These are phyloP conservation scores for Stegodyphus dumicola DNA, from an alignment of 1,140 invertebrate genomes.

Conservation along the genomic window DNA sequence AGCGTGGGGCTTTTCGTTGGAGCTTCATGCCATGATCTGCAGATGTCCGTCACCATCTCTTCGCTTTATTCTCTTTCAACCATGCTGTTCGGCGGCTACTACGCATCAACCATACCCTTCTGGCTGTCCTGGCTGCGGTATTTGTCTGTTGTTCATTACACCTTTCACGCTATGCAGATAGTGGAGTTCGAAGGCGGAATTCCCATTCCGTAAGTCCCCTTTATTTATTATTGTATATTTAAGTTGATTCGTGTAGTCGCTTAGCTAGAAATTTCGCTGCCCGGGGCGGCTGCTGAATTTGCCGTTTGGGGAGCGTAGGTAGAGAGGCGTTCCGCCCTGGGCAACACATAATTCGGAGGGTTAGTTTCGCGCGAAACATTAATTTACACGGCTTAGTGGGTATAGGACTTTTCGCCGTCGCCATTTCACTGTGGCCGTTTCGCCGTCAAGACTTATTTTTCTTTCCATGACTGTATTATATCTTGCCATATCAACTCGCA, in stretches of 20 bases:
- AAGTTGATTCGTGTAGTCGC: neutral
- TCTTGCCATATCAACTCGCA: too few relatives aligned
- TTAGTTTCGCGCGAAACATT: too few relatives aligned
- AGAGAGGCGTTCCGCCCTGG: neutral
- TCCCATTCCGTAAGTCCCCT: constrained; percentile 74
- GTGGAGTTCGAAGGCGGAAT: constrained; percentile 81
- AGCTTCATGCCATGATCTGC: constrained; percentile 82
- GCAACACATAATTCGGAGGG: too few relatives aligned
- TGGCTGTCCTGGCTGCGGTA: constrained; percentile 85
- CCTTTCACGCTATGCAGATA: constrained; percentile 87
- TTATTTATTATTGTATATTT: neutral
- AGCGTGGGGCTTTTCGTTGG: constrained; percentile 83
- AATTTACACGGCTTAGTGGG: too few relatives aligned
- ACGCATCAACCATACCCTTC: constrained; percentile 80
- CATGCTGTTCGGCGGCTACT: constrained; percentile 84
- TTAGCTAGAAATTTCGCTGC: neutral
- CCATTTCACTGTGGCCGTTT: too few relatives aligned
- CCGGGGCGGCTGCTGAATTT: neutral
- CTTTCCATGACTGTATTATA: too few relatives aligned
- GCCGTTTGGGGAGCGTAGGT: neutral
- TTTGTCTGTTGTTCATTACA: constrained; percentile 82
- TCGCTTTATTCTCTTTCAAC: constrained; percentile 83
- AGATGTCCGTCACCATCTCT: constrained; percentile 82
- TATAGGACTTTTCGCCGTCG: too few relatives aligned
- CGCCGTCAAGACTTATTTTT: too few relatives aligned